phyloP scores from a whole-genome alignment of 2,113 vertebrate genomes.

The Phylloscopus trochiloides region DNA sequence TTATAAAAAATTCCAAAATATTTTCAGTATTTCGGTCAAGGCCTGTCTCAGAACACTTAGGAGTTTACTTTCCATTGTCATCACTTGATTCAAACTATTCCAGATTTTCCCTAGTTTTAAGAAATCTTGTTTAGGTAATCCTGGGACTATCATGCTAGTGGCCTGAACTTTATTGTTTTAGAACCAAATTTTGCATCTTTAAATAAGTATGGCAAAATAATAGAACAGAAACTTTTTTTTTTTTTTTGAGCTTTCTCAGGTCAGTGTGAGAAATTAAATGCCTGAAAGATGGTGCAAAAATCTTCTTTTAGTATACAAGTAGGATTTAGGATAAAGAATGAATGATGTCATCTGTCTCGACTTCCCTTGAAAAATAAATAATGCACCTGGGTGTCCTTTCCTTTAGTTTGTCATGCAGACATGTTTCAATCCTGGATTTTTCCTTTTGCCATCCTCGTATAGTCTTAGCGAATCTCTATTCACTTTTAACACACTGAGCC shows the following conservation, averaged over 20 bases:
- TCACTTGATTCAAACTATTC: not conserved
- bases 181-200: not conserved
- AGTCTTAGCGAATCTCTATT: not conserved
- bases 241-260: not conserved
- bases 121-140: not conserved
- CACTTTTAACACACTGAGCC: not conserved
- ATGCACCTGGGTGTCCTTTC: fast-evolving
- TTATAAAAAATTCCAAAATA: not conserved
- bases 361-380: not conserved
- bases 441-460: not conserved
- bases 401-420: not conserved
- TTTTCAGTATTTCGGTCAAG: not conserved
- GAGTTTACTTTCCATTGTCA: not conserved
- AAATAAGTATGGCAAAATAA: not conserved
- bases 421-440: not conserved
- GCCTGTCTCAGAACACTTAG: not conserved
- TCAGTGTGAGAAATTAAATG: not conserved
- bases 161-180: not conserved
- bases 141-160: not conserved
- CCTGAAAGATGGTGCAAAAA: not conserved
- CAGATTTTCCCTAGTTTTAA: not conserved
- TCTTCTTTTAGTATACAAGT: not conserved
- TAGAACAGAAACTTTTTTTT: not conserved
- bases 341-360: not conserved
- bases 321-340: not conserved